These are phyloP conservation scores for Graphium colonna DNA, from an alignment of 2,888 invertebrate genomes.

Conservation along the genomic window DNA sequence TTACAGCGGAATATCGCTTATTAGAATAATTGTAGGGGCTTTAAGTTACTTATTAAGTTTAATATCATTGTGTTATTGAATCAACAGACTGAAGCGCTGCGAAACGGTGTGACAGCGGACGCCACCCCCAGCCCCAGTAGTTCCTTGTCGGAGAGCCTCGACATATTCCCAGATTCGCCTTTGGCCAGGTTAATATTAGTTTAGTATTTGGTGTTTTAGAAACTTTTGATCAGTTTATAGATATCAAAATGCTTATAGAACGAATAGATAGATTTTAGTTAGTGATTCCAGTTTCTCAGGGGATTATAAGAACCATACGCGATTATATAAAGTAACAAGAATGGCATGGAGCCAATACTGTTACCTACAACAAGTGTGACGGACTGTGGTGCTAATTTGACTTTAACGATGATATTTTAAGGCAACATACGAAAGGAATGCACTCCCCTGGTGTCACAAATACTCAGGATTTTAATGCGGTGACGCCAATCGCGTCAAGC, in stretches of 20 bases:
- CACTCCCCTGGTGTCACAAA: constrained; percentile 55
- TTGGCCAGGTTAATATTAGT: constrained; percentile 82
- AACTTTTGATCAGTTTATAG: constrained; percentile 11
- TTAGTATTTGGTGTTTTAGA: constrained; percentile 2
- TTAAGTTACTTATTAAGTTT: no score
- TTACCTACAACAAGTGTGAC: constrained; percentile 52
- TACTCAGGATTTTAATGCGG: constrained; percentile 40
- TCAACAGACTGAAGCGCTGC: constrained; percentile 69
- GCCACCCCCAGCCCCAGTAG: constrained; percentile 94
- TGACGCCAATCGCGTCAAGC: constrained; percentile 42
- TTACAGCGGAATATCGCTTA: no score
- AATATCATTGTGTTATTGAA: no score
- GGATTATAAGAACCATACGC: constrained; percentile 34
- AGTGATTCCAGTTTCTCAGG: constrained; percentile 4
- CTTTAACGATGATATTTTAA: constrained; percentile 64
- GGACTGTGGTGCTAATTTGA: constrained; percentile 62
- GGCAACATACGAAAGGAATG: constrained; percentile 51
- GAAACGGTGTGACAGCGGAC: constrained; percentile 84
- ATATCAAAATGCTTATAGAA: constrained; percentile 16
- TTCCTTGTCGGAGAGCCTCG: constrained; percentile 93
- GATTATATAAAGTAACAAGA: constrained; percentile 44
- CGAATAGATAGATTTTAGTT: constrained; percentile 24
- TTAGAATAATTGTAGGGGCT: no score
- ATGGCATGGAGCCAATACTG: constrained; percentile 64
- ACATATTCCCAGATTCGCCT: constrained; percentile 94